These are phyloP conservation scores for Palythoa caribaeorum DNA, from an alignment of 92 coral and sea anemone species.

Conservation along the genomic window DNA sequence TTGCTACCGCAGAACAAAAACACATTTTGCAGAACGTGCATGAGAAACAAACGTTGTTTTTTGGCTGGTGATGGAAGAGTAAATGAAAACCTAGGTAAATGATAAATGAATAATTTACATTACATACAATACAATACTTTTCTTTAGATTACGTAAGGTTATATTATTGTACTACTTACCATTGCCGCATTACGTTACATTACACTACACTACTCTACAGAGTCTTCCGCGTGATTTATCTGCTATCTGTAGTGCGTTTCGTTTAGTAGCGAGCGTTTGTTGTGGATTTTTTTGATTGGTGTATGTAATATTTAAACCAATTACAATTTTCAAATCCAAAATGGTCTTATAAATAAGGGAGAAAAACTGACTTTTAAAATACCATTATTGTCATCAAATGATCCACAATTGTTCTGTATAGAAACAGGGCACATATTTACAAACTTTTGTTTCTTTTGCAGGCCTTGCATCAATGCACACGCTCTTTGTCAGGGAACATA, in stretches of 20 bases:
- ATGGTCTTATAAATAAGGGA: too few relatives aligned
- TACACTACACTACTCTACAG: too few relatives aligned
- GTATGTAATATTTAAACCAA: too few relatives aligned
- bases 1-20: background rate
- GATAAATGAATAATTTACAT: background rate
- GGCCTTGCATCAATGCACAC: conserved; percentile 18
- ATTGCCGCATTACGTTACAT: too few relatives aligned
- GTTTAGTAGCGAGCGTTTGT: too few relatives aligned
- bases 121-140: background rate
- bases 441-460: background rate
- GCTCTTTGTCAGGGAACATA: conserved; percentile 15
- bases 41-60: conserved; percentile 51
- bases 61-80: conserved; percentile 72
- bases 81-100: conserved; percentile 71
- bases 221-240: too few relatives aligned
- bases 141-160: too few relatives aligned
- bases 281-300: too few relatives aligned
- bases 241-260: too few relatives aligned
- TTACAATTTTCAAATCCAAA: too few relatives aligned
- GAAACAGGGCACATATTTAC: background rate
- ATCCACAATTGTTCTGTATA: background rate
- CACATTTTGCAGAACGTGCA: conserved; percentile 1
- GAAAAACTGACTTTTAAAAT: background rate
- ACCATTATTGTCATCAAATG: background rate
- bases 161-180: too few relatives aligned